Evolutionary conservation across 1,140 invertebrate genomes (phyloP).

Genomic region (Planococcus citri): DNA sequence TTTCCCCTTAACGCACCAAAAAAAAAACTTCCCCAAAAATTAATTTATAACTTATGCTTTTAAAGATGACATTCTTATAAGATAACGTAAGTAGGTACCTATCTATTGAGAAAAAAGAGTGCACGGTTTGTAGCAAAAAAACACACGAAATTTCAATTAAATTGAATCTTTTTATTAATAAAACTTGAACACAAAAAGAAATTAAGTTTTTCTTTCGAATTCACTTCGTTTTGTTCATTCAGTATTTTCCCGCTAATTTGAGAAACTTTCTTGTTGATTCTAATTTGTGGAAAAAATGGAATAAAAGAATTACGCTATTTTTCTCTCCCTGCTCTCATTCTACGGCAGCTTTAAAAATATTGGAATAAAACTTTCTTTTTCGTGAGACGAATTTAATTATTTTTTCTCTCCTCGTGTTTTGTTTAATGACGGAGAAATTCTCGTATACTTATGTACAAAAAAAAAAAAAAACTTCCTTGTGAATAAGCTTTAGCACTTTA

Average conservation of each 20-base stretch:
- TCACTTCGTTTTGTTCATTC: not conserved
- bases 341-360: not conserved
- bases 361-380: not conserved
- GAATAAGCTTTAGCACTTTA: not conserved
- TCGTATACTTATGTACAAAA: too few relatives aligned
- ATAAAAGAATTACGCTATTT: not conserved
- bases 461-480: not conserved
- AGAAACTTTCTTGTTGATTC: not conserved
- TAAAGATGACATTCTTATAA: too few relatives aligned
- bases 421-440: conserved; percentile 1
- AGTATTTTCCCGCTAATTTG: not conserved
- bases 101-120: too few relatives aligned
- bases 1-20: too few relatives aligned
- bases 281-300: not conserved
- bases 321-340: not conserved
- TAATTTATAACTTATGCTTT: too few relatives aligned
- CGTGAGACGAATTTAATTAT: conserved; percentile 1
- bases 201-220: not conserved
- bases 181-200: not conserved
- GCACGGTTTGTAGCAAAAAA: not conserved
- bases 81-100: too few relatives aligned
- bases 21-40: too few relatives aligned
- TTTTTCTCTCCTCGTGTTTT: not conserved
- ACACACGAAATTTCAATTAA: not conserved
- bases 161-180: not conserved